Conservation (phyloP, 2,797 vertebrate genomes). For the Phrynocephalus guinanensis region DNA sequence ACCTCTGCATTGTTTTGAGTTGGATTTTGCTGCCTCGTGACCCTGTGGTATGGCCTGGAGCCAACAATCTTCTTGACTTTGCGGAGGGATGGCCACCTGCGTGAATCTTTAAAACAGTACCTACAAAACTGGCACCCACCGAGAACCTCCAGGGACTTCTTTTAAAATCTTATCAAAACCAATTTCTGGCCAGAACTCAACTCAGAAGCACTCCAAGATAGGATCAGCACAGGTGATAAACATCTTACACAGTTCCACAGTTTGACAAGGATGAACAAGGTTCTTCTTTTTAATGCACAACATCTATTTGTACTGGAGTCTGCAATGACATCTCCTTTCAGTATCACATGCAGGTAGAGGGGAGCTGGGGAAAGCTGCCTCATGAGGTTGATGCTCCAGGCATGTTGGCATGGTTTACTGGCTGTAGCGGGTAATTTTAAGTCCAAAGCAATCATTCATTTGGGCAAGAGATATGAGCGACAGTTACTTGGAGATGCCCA, state of each 20-base stretch:
- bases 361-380: neutral
- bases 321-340: conserved; percentile 22
- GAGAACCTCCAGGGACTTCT: neutral
- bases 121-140: too few relatives aligned
- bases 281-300: neutral
- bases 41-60: neutral
- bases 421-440: neutral
- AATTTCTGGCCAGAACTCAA: neutral
- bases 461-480: accelerated
- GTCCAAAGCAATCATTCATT: neutral
- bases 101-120: too few relatives aligned
- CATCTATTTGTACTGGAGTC: neutral
- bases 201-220: neutral
- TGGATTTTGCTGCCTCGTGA: too few relatives aligned
- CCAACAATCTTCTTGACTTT: too few relatives aligned
- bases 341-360: conserved; percentile 10
- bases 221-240: accelerated
- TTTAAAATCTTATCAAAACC: neutral
- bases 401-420: neutral
- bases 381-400: neutral
- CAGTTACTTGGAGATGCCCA: too few relatives aligned
- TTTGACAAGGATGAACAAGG: neutral
- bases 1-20: neutral
- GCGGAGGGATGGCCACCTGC: too few relatives aligned
- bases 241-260: accelerated